Percentiles rank a stretch among this genome's conserved stretches.
Evolutionary conservation across 2,888 invertebrate species (phyloP).

Genomic region (Catocala nupta): DNA sequence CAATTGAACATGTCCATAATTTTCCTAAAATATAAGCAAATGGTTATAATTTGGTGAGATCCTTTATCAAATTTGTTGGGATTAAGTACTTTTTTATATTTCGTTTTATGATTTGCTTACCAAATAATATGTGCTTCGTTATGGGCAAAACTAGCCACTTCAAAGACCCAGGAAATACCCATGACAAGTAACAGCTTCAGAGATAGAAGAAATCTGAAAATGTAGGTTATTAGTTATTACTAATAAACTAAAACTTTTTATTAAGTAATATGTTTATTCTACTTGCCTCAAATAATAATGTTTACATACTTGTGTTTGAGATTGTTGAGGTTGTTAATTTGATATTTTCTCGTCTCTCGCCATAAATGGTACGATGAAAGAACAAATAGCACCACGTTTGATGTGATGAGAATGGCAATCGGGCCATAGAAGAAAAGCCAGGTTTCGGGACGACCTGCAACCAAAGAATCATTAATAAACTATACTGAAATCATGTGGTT

Average conservation of each 20-base stretch:
- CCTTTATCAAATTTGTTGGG: too few relatives aligned
- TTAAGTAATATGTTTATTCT: too few relatives aligned
- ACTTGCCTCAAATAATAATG: too few relatives aligned
- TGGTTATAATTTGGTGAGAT: too few relatives aligned
- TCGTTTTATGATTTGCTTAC: constrained; percentile 57
- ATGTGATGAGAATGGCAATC: constrained; percentile 84
- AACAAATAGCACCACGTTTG: constrained; percentile 87
- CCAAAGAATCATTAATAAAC: constrained; percentile 16
- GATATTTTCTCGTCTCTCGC: constrained; percentile 83
- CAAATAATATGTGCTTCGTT: constrained; percentile 76
- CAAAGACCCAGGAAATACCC: constrained; percentile 92
- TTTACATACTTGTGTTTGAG: constrained; percentile 86
- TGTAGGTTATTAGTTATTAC: not conserved
- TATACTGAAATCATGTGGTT: too few relatives aligned
- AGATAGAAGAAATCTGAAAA: constrained; percentile 88
- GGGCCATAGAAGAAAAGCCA: constrained; percentile 91
- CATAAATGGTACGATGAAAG: constrained; percentile 88
- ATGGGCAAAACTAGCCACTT: constrained; percentile 86
- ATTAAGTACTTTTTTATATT: not conserved
- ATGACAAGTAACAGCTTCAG: constrained; percentile 90
- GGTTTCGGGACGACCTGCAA: constrained; percentile 83
- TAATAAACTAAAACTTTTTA: too few relatives aligned
- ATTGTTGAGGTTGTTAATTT: constrained; percentile 82
- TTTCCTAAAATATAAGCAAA: constrained; percentile 74
- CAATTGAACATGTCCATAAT: constrained; percentile 89